These are phyloP conservation scores for Standfussiana lucernea DNA, from an alignment of 2,888 invertebrate species.

Conservation along the genomic window DNA sequence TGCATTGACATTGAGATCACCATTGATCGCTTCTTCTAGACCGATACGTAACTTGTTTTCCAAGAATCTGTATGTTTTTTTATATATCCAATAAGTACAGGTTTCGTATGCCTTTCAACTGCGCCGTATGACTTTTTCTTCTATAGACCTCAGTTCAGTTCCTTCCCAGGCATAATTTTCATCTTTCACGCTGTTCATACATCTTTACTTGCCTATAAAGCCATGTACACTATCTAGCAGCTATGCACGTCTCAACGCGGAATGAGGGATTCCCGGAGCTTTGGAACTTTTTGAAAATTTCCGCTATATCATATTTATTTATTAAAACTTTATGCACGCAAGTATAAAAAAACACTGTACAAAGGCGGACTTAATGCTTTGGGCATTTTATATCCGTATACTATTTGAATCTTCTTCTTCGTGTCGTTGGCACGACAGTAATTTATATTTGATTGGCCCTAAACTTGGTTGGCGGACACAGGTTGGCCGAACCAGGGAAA, in stretches of 20 bases:
- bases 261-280: not conserved
- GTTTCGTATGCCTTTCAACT: not conserved
- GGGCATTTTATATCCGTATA: no score
- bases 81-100: not conserved
- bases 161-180: not conserved
- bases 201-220: not conserved
- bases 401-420: not conserved
- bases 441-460: not conserved
- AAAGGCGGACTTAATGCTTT: no score
- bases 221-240: not conserved
- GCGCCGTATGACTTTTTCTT: not conserved
- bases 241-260: not conserved
- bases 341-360: no score
- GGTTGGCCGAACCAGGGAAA: no score
- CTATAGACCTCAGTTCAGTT: not conserved
- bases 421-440: not conserved
- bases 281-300: not conserved
- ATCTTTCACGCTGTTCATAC: not conserved
- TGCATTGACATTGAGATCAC: not conserved
- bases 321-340: no score
- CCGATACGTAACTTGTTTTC: not conserved
- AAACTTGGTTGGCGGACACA: not conserved
- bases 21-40: conserved; percentile 17
- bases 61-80: not conserved
- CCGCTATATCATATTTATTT: not conserved